Conservation (phyloP, 2,888 invertebrate genomes). For the Acronicta aceris region DNA sequence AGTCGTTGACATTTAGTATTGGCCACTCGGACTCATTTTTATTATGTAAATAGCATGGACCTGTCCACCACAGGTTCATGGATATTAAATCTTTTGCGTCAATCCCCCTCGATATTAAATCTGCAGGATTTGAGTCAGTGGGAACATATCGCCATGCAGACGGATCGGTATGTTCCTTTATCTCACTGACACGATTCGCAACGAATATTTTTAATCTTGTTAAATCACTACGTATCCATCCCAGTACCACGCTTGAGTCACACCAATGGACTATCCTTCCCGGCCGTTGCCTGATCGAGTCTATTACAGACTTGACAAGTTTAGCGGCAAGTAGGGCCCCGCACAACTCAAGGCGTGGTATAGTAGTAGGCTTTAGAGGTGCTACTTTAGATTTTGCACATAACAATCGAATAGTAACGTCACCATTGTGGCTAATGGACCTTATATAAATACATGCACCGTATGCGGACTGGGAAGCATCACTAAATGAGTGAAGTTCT, state of each 20-base stretch:
- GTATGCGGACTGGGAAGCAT: conserved; percentile 54
- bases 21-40: conserved; percentile 41
- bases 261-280: conserved; percentile 43
- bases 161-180: conserved; percentile 33
- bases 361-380: conserved; percentile 54
- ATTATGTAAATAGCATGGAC: conserved; percentile 30
- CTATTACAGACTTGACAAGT: conserved; percentile 29
- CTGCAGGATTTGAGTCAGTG: conserved; percentile 47
- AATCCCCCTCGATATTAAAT: conserved; percentile 47
- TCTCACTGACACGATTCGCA: conserved; percentile 47
- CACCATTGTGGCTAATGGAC: conserved; percentile 23
- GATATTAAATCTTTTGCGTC: conserved; percentile 8
- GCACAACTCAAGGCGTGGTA: conserved; percentile 58
- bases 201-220: conserved; percentile 51
- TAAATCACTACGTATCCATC: conserved; percentile 46
- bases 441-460: conserved; percentile 58
- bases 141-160: conserved; percentile 50
- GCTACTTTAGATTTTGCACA: conserved; percentile 57
- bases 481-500: conserved; percentile 58
- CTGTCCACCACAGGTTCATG: conserved; percentile 39
- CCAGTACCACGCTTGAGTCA: conserved; percentile 51
- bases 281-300: conserved; percentile 27
- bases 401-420: conserved; percentile 42
- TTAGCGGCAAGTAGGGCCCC: conserved; percentile 48
- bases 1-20: conserved; percentile 5